Conservation (phyloP, 1,140 invertebrate genomes). For the Cheumatopsyche charites region DNA sequence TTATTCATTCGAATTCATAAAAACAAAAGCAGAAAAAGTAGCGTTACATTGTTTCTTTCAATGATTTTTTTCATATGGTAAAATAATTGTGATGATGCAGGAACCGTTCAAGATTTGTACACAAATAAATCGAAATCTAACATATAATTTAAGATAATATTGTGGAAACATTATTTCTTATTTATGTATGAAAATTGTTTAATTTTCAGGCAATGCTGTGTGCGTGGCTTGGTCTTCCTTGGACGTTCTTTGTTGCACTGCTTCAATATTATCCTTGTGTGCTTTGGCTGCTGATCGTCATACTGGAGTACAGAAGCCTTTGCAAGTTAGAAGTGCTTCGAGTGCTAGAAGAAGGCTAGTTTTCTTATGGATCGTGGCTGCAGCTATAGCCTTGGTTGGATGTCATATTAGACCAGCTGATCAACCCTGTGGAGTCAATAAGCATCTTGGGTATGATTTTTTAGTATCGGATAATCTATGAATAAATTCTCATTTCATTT, state of each 20-base stretch:
- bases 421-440: constrained; percentile 64
- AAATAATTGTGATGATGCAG: too few relatives aligned
- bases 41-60: too few relatives aligned
- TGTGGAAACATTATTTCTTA: not conserved
- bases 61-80: too few relatives aligned
- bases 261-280: constrained; percentile 69
- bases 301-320: constrained; percentile 65
- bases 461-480: too few relatives aligned
- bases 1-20: too few relatives aligned
- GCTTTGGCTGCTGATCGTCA: constrained; percentile 69
- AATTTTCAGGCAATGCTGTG: constrained; percentile 59
- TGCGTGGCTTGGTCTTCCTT: constrained; percentile 67
- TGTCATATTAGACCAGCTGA: constrained; percentile 53
- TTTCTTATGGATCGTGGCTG: constrained; percentile 56
- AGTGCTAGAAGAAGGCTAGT: constrained; percentile 51
- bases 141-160: too few relatives aligned
- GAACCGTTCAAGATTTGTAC: too few relatives aligned
- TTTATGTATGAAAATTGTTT: not conserved
- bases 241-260: constrained; percentile 70
- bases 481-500: too few relatives aligned
- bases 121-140: too few relatives aligned
- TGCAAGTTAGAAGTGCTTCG: constrained; percentile 49
- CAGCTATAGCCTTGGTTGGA: constrained; percentile 53
- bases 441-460: constrained; percentile 61
- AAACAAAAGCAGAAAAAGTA: too few relatives aligned